Evolutionary conservation across 2,113 vertebrate species (phyloP).

Genomic region (Engraulis encrasicolus): DNA sequence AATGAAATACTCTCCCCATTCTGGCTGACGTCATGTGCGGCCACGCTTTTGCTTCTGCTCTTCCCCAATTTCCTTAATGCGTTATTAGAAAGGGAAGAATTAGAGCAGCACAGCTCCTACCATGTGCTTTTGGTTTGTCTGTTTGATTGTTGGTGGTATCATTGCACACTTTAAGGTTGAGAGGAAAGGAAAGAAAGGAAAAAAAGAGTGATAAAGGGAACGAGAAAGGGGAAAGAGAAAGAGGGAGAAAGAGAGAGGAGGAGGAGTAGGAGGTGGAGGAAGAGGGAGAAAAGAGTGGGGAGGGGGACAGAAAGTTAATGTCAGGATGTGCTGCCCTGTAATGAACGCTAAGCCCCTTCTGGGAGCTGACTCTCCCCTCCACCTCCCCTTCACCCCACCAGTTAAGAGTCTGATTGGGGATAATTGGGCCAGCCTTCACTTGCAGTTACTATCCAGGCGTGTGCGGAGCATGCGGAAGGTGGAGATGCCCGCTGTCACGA

Average conservation of each 20-base stretch:
- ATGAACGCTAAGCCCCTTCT: conserved; percentile 77
- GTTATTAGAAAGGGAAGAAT: conserved; percentile 65
- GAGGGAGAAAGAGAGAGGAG: conserved; percentile 10
- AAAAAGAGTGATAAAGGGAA: background rate
- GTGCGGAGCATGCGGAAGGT: conserved; percentile 59
- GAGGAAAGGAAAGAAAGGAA: background rate
- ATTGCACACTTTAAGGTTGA: conserved; percentile 16
- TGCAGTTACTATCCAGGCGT: conserved; percentile 76
- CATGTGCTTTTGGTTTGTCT: conserved; percentile 74
- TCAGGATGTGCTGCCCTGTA: conserved; percentile 78
- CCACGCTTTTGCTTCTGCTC: conserved; percentile 51
- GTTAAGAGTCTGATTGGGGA: conserved; percentile 79
- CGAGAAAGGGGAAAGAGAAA: conserved; percentile 20
- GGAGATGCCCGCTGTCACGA: conserved; percentile 64
- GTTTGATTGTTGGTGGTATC: conserved; percentile 61
- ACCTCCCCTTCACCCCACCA: conserved; percentile 64
- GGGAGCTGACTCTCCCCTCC: conserved; percentile 72
- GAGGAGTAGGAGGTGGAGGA: background rate
- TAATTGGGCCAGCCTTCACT: conserved; percentile 77
- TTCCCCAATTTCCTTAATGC: conserved; percentile 59
- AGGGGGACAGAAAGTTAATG: conserved; percentile 71
- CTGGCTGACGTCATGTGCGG: conserved; percentile 56
- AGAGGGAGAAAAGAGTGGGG: conserved; percentile 47
- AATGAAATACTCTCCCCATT: conserved; percentile 15
- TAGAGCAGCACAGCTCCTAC: conserved; percentile 50